Evolutionary conservation across 2,113 vertebrate species (phyloP), one percentile per base, ranked within the genome.

Genomic region (Aspiorhynchus laticeps): DNA sequence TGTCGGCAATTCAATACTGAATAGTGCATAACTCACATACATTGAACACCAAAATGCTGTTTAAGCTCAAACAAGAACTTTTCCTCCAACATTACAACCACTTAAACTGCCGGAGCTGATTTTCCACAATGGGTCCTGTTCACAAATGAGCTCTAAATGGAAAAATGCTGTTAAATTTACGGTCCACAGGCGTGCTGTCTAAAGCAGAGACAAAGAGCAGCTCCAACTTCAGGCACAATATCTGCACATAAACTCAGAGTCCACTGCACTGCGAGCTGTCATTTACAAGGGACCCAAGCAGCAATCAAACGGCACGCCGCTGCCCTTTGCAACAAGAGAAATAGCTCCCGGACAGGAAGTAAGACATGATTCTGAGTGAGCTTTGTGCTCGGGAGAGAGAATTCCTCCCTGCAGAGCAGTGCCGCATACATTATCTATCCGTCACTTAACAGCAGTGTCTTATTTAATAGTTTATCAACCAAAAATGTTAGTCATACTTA

Each of bases 131-230:
- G 76, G 15, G 43, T 31, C 46, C 1, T 51, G 48, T 56, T 78
- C 76, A 78, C 48, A 78, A 78, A 78, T 78, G 48, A 78, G 76
- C 48, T 78, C 48, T 78, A 53, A 56, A 78, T 78, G 76, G 76
- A 78, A 78, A 78, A 78, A 53, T 4, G 28, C 26, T 78, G 76
- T 78, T 53, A 53, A 53, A 78, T 53, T 3, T 78, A 31, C 63
- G 6, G 63, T 67, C 63, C 0, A 28, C 26, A 26, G 63, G 61
- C 26, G 10, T 15, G 38, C 73, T 46, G 73, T 26, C 24, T 26
- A 10, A 75, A 75, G 24, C 41, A 1, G 31, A 65, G 9, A 65
- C 33, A 26, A 15, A 41, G 12, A 61, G 48, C 46, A 71, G 82
- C 33, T 80, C 67, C 69, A 80, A 31, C 38, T 80, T 41, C 61